Evolutionary conservation across 64 coral and sea anemone genomes (phyloP).

Genomic region (Stichodactyla mertensii): DNA sequence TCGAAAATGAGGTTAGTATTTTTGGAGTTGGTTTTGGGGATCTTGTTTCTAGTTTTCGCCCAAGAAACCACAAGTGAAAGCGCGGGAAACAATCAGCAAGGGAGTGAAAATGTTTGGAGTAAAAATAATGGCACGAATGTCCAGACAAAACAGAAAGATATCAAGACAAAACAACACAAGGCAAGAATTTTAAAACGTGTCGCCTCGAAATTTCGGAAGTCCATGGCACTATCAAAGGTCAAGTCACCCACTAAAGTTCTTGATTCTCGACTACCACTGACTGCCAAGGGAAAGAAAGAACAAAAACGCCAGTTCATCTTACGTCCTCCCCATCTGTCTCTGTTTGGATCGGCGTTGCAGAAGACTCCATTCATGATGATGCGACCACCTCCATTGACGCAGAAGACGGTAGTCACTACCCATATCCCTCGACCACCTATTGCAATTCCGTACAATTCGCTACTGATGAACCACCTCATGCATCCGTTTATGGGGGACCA

Average conservation of each 20-base stretch:
- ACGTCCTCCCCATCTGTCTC: slow-evolving; percentile 45
- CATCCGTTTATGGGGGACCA: slow-evolving; percentile 8
- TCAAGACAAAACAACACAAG: background rate
- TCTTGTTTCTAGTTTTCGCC: background rate
- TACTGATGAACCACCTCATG: slow-evolving; percentile 46
- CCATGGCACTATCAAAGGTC: slow-evolving; percentile 22
- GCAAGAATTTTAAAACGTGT: background rate
- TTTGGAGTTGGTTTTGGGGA: background rate
- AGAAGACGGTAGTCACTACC: slow-evolving; percentile 93
- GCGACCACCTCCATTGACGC: slow-evolving; percentile 89
- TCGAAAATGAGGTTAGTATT: slow-evolving; percentile 12
- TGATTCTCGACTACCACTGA: background rate
- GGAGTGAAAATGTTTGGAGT: background rate
- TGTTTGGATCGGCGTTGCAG: slow-evolving; percentile 21
- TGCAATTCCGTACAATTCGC: slow-evolving; percentile 69
- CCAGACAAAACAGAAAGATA: background rate
- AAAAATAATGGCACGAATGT: background rate
- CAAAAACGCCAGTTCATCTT: slow-evolving; percentile 92
- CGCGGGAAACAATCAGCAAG: background rate
- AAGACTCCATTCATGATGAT: slow-evolving; percentile 80
- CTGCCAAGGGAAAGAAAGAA: slow-evolving; percentile 46
- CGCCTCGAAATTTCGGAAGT: background rate
- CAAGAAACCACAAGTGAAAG: background rate
- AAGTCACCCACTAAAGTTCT: background rate
- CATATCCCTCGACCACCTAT: slow-evolving; percentile 89